A percentile compares a stretch with the other conserved stretches of the same genome.
phyloP scores from a whole-genome alignment of 2,113 vertebrate genomes.

The Psilopsiagon aymara region DNA sequence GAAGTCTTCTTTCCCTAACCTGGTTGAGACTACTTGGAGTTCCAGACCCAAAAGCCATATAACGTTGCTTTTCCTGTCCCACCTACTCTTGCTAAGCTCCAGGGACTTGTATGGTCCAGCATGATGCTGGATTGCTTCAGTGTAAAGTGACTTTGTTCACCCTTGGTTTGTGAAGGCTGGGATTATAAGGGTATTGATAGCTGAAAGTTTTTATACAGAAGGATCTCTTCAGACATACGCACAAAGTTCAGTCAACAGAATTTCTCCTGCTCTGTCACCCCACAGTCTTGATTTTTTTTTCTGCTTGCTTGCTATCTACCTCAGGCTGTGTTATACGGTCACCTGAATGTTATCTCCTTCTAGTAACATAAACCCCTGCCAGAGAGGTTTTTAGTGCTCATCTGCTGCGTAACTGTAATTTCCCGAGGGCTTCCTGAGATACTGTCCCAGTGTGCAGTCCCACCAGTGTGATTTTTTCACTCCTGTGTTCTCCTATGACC shows the following conservation, averaged over 20 bases:
- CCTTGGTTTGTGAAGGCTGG: not conserved
- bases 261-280: not conserved
- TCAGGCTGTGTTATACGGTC: not conserved
- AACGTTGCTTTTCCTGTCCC: not conserved
- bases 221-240: not conserved
- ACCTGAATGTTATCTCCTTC: not conserved
- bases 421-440: not conserved
- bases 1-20: not conserved
- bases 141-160: not conserved
- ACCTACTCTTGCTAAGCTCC: not conserved
- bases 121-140: not conserved
- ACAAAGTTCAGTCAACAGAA: not conserved
- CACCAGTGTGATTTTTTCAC: not conserved
- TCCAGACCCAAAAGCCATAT: not conserved
- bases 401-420: not conserved
- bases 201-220: not conserved
- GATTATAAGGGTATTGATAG: not conserved
- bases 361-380: fast-evolving
- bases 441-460: not conserved
- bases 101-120: not conserved
- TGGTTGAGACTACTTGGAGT: not conserved
- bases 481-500: not conserved
- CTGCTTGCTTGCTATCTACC: not conserved
- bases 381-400: not conserved
- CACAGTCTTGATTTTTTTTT: not conserved